These are phyloP conservation scores for Callosobruchus maculatus DNA, from an alignment of 2,888 invertebrate species.

Conservation along the genomic window DNA sequence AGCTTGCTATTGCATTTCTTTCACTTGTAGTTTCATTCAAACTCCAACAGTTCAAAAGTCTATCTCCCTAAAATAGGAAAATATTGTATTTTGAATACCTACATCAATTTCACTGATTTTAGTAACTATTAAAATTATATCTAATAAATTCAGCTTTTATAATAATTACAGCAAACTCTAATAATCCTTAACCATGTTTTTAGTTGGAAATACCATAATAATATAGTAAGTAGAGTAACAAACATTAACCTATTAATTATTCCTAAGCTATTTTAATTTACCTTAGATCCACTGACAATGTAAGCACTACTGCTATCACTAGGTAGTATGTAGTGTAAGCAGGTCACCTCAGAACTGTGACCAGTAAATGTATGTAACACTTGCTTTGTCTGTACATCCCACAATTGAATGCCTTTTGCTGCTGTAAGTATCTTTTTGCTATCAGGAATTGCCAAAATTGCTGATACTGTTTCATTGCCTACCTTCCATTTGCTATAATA, in stretches of 20 bases:
- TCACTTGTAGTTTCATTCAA: conserved; percentile 48
- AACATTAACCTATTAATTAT: too few relatives aligned
- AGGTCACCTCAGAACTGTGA: conserved; percentile 57
- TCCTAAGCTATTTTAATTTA: conserved; percentile 23
- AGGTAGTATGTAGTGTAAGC: conserved; percentile 46
- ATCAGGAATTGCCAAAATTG: conserved; percentile 60
- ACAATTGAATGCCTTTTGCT: conserved; percentile 56
- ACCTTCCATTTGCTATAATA: conserved; percentile 63
- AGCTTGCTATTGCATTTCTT: conserved; percentile 56
- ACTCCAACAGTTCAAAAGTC: conserved; percentile 52
- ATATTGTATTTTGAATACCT: background rate
- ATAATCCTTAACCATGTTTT: too few relatives aligned
- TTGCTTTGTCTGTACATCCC: conserved; percentile 59
- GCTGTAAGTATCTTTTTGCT: conserved; percentile 46
- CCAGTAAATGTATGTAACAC: conserved; percentile 62
- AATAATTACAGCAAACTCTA: too few relatives aligned
- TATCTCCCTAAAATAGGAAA: conserved; percentile 45
- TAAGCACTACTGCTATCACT: conserved; percentile 39
- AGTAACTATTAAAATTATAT: background rate
- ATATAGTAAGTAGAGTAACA: too few relatives aligned
- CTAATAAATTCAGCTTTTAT: background rate
- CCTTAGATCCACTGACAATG: conserved; percentile 50
- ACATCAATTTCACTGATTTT: background rate
- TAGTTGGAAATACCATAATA: too few relatives aligned
- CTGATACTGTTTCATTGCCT: conserved; percentile 55